Evolutionary conservation across 2,113 vertebrate species (phyloP).

Genomic region (Spilogale gracilis): DNA sequence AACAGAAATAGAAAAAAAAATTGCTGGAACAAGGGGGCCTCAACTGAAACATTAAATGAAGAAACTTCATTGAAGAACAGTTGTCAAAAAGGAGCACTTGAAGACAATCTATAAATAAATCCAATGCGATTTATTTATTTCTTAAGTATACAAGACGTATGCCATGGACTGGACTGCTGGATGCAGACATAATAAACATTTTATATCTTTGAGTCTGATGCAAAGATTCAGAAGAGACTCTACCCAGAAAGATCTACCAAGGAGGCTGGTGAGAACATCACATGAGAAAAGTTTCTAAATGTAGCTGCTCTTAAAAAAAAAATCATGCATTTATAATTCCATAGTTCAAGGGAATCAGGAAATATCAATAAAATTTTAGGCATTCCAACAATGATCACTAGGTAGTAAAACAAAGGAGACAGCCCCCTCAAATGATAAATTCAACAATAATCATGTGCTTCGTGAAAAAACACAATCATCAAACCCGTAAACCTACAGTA

Average conservation of each 20-base stretch:
- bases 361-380: not conserved
- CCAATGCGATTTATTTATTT: slow-evolving; percentile 27
- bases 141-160: not conserved
- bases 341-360: not conserved
- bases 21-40: not conserved
- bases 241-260: not conserved
- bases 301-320: not conserved
- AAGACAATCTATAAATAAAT: slow-evolving; percentile 9
- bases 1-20: not conserved
- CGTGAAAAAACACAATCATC: not conserved
- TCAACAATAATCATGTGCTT: not conserved
- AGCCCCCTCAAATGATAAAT: not conserved
- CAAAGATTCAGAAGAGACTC: slow-evolving; percentile 25
- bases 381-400: not conserved
- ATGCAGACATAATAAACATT: slow-evolving; percentile 1
- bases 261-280: not conserved
- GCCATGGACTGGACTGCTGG: not conserved
- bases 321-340: not conserved
- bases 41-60: not conserved
- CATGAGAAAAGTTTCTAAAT: not conserved
- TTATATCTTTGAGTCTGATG: not conserved
- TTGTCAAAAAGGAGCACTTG: not conserved
- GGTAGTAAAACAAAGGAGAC: not conserved
- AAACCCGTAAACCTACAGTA: not conserved
- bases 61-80: not conserved